These are phyloP conservation scores for Dryococelus australis DNA, from an alignment of 2,888 invertebrate species.

Conservation along the genomic window DNA sequence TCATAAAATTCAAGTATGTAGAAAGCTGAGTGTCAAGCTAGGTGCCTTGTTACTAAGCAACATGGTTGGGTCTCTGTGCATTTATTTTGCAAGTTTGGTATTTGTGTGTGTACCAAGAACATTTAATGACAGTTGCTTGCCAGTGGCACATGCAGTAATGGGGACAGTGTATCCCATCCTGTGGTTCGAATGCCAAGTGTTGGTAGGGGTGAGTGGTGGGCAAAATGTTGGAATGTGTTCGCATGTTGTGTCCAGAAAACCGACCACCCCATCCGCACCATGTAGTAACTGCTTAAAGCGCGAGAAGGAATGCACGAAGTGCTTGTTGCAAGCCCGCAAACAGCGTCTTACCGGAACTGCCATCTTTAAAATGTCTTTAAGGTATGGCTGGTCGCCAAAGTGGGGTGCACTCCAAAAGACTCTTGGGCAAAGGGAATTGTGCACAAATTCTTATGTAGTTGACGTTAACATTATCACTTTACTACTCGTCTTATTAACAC, in stretches of 20 bases:
- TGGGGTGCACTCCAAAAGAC: neutral
- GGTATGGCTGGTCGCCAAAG: slow-evolving; percentile 57
- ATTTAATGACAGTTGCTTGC: no score
- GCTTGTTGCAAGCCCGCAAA: slow-evolving; percentile 38
- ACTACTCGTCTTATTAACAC: no score
- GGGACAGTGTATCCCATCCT: no score
- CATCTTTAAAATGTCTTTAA: slow-evolving; percentile 80
- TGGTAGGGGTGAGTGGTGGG: neutral
- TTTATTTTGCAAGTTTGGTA: no score
- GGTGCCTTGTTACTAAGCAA: no score
- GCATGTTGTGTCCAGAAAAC: slow-evolving; percentile 38
- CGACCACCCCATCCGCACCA: slow-evolving; percentile 30
- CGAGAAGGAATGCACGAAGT: slow-evolving; percentile 33
- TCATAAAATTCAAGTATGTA: no score
- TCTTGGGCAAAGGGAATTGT: slow-evolving; percentile 8
- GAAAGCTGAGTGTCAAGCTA: no score
- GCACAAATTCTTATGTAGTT: neutral
- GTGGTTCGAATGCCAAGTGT: no score
- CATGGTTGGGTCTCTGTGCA: no score
- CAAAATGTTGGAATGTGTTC: neutral
- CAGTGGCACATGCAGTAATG: no score
- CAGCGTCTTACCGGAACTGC: slow-evolving; percentile 72
- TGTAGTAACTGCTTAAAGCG: slow-evolving; percentile 39
- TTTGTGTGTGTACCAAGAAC: no score
- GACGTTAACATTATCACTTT: no score